phyloP scores from a whole-genome alignment of 1,140 invertebrate genomes.

The Potamilus streckersoni region DNA sequence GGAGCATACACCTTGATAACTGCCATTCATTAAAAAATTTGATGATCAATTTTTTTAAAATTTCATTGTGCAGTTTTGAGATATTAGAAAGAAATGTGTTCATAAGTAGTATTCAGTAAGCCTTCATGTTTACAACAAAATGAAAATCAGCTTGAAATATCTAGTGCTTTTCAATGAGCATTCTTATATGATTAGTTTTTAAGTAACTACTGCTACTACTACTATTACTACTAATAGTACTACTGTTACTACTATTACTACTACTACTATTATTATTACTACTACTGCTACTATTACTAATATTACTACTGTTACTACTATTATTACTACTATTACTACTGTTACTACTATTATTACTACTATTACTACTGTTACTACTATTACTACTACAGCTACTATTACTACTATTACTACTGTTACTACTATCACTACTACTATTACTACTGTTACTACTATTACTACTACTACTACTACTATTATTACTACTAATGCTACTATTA shows the following conservation, averaged over 20 bases:
- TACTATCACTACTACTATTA: neutral
- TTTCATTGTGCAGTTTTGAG: no score
- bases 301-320: constrained; percentile 5
- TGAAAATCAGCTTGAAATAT: no score
- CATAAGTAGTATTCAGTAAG: no score
- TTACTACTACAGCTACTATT: neutral
- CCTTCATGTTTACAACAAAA: no score
- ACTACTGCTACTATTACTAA: neutral
- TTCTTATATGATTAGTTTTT: neutral
- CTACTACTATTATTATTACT: neutral
- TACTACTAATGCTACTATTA: no score
- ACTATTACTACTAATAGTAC: neutral
- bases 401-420: neutral
- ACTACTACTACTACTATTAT: no score
- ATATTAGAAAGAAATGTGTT: no score
- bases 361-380: constrained; percentile 1
- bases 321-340: neutral
- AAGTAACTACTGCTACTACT: neutral
- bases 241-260: neutral
- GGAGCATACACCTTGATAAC: no score
- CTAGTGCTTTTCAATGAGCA: no score
- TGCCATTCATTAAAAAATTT: no score
- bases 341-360: neutral
- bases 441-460: no score
- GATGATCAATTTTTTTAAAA: no score